Evolutionary conservation across 2,113 vertebrate species (phyloP).

Genomic region (Toxostoma redivivum): DNA sequence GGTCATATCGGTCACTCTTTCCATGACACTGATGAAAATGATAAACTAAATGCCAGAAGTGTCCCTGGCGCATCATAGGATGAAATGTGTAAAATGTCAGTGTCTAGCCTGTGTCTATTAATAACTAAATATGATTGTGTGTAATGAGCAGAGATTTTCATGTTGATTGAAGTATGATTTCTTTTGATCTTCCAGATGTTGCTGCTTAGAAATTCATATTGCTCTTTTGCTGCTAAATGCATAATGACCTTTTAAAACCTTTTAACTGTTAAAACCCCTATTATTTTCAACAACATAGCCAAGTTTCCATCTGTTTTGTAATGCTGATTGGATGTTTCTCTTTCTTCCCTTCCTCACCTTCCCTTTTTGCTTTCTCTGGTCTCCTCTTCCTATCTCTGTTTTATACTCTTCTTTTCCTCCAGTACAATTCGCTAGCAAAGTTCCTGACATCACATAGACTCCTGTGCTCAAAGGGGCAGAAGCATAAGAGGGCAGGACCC

Average conservation of each 20-base stretch:
- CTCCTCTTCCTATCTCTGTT: background rate
- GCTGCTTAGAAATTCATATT: constrained; percentile 72
- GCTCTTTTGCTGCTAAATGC: constrained; percentile 64
- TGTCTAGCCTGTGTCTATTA: constrained; percentile 76
- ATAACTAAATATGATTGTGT: constrained; percentile 80
- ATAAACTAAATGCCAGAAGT: constrained; percentile 84
- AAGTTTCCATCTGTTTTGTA: background rate
- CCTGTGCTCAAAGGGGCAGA: background rate
- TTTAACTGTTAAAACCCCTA: constrained; percentile 38
- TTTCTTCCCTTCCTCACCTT: background rate
- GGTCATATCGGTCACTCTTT: constrained; percentile 79
- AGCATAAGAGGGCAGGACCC: background rate
- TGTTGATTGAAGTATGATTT: constrained; percentile 78
- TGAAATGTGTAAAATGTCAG: constrained; percentile 81
- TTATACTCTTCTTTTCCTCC: background rate
- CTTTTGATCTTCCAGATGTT: constrained; percentile 83
- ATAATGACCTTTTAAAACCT: constrained; percentile 71
- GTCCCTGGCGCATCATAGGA: constrained; percentile 80
- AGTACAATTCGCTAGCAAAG: background rate
- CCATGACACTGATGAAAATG: constrained; percentile 83
- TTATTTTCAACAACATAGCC: constrained; percentile 23
- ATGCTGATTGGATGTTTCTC: background rate
- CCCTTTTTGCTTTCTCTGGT: background rate
- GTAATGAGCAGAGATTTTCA: constrained; percentile 81
- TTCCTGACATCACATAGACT: background rate